Conservation (phyloP, 2,888 invertebrate species). For the Chloromyia formosa region DNA sequence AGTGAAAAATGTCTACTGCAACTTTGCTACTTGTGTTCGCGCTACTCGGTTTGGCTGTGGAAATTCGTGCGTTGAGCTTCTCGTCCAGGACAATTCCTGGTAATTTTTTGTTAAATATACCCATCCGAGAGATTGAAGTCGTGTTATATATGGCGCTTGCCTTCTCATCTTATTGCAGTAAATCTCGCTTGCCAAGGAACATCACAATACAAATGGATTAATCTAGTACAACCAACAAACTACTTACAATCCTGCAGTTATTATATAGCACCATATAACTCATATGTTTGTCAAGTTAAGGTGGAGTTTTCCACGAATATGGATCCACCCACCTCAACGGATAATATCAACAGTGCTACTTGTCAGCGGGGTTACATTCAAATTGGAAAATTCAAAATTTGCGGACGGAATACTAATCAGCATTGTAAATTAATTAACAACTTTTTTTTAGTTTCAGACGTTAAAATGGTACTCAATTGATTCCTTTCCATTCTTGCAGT, state of each 20-base stretch:
- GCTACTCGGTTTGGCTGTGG: neutral
- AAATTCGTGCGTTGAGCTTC: neutral
- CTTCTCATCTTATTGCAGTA: neutral
- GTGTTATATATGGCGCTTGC: neutral
- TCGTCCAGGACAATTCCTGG: neutral
- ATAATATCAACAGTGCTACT: no score
- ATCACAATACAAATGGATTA: constrained; percentile 27
- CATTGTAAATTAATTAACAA: constrained; percentile 2
- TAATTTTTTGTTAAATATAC: no score
- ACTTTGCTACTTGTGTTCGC: no score
- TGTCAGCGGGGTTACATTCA: neutral
- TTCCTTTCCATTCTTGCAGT: neutral
- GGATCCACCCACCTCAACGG: neutral
- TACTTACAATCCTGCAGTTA: neutral
- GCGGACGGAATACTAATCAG: constrained; percentile 11
- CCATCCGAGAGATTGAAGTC: neutral
- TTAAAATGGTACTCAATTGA: no score
- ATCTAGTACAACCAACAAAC: neutral
- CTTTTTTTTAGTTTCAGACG: neutral
- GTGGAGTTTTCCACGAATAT: constrained; percentile 13
- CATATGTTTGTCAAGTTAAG: constrained; percentile 9
- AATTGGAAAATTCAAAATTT: constrained; percentile 13
- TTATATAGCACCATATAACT: neutral
- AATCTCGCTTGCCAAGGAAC: neutral
- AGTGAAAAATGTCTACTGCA: no score